phyloP scores from a whole-genome alignment of 2,113 vertebrate species.

The Myotis yumanensis region DNA sequence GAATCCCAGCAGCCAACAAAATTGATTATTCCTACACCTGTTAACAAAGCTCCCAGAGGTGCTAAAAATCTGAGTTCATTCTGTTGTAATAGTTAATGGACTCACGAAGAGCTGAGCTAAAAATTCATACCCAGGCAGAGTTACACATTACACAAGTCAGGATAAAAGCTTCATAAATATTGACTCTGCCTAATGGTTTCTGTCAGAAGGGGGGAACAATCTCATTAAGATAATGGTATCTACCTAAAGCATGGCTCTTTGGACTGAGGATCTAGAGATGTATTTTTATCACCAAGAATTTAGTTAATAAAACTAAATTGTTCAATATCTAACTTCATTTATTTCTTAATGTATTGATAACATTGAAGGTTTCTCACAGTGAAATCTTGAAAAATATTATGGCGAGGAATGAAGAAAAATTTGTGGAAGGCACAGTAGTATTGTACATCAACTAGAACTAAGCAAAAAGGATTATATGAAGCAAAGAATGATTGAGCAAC shows the following conservation, averaged over 20 bases:
- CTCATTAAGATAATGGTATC: constrained; percentile 68
- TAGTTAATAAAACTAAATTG: constrained; percentile 25
- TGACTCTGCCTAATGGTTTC: constrained; percentile 74
- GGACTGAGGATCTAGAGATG: not conserved
- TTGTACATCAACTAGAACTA: not conserved
- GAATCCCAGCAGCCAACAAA: not conserved
- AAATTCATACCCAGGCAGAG: constrained; percentile 60
- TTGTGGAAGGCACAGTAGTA: not conserved
- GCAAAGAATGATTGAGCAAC: not conserved
- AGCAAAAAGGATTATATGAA: not conserved
- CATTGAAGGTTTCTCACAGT: not conserved
- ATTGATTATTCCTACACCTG: not conserved
- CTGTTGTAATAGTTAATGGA: constrained; percentile 64
- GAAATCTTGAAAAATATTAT: not conserved
- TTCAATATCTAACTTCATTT: not conserved
- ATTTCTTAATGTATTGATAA: not conserved
- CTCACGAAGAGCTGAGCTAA: constrained; percentile 69
- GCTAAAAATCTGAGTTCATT: constrained; percentile 57
- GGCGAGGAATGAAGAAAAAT: not conserved
- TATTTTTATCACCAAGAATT: not conserved
- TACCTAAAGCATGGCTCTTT: not conserved
- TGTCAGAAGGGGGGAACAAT: constrained; percentile 50
- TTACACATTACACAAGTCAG: constrained; percentile 77
- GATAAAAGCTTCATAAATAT: constrained; percentile 83
- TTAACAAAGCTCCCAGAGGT: not conserved